Evolutionary conservation across 2,797 vertebrate species (phyloP), one percentile per base, ranked within the genome.

Genomic region (Ctenopoma kingsleyae): DNA sequence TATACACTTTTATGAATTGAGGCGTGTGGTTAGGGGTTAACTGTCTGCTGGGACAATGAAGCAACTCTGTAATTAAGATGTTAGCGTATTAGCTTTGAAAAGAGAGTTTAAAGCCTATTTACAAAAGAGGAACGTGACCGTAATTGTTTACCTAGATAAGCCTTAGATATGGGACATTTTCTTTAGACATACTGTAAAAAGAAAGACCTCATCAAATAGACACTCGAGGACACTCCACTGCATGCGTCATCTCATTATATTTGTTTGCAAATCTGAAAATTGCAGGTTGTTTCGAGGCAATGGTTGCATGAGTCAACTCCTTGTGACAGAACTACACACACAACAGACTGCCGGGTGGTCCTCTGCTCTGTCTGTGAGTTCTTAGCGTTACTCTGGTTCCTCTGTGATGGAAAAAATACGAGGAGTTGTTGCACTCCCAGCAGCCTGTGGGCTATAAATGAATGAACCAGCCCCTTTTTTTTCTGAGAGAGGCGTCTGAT

Each of bases 261-360:
- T 71, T 83, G 85, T 84, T 88, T 85, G 75, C 66, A 65, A 84
- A 77, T 60, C 65, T 74, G 48, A 65, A 87, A 88, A 86, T 88
- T 86, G 74, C 72, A 81, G 78, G 82, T 88, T 89, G 74, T 80
- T 81, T 49, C 79, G 51, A 72, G 68, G 62, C 68, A 71, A 72
- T 41, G 25, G 27, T 60, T 38, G 54, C 52, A 49, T 85, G 91
- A 89, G 81, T 91, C 86, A 87, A 27, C 69, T 76, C 43, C 62
- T 59, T 67, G 71, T 71, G 76, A 77, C 66, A 25, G 30, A 67
- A 80, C 70, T 67, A 17, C 65, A 61, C 60, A 75, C 57, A 46
- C 71, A 16, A 48, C 27, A 38, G 67, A 86, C 61, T 50, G 52
- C 74, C 87, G 91, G 92, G 92, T 92, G 91, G 92, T 92, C 89